Base-by-base conservation (phyloP, 2,797 vertebrate genomes). In the Synanceia verrucosa region DNA sequence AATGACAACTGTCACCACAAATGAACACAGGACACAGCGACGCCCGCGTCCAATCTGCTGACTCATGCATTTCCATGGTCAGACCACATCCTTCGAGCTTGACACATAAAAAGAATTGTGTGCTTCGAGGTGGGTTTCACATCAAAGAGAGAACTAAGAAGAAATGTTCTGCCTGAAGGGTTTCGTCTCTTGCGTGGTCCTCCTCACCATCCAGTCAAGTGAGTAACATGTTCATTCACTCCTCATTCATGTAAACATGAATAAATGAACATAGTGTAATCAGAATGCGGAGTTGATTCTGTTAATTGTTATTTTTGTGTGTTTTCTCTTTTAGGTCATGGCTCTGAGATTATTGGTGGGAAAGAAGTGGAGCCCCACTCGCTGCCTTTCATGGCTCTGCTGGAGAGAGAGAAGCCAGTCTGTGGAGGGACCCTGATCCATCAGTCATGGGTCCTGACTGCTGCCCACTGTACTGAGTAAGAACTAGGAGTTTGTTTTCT, bases 341-440 rank as follows among this genome's bases (percentile, higher is more conserved):
- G 86, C 1, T 76, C 85, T 48, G 88, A 92, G 65, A 92, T 94
- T n/a, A 90, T 93, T 43, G 65, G 29, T 14, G 93, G 93, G 5
- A 52, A 59, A 39, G 83, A 91, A 73, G 92, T 92, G n/a, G 0
- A 0, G 7, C 73, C 80, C 26, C 90, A 94, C 68, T 93, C 92
- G 0, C 4, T 93, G 81, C 90, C 85, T 4, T 88, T 37, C 86
- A 91, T 93, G 92, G 92, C 81, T 78, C 73, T 89, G 46, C 65
- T 92, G 67, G 0, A 21, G 50, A 10, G 0, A 65, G 0, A 21
- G 50, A 10, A 0, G 0, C 4, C 28, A 0, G 0, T 0, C 0
- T 94, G 93, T 80, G 93, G 92, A 55, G 93, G 93, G 26, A 80
- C 23, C 1, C 70, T 93, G 26, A 91, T 93, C 57, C 0, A 53